phyloP scores from a whole-genome alignment of 2,113 vertebrate species.

The Ceratotherium simum region DNA sequence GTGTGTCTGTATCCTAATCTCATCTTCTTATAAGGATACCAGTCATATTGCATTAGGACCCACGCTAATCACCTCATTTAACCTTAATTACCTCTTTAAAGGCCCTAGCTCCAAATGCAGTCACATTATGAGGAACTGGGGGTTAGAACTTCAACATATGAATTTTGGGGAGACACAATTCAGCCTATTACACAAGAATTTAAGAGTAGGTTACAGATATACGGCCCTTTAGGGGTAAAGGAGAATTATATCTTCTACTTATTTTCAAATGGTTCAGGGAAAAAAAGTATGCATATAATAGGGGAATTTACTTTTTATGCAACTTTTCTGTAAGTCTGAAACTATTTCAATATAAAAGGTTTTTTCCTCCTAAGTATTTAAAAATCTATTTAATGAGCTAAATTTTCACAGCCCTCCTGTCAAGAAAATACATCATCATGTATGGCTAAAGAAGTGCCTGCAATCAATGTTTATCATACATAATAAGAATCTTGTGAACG shows the following conservation, averaged over 20 bases:
- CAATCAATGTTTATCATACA: neutral
- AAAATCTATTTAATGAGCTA: constrained; percentile 20
- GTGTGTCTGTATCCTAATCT: neutral
- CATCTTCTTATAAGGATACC: neutral
- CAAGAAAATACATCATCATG: neutral
- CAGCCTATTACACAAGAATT: neutral
- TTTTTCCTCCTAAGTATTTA: constrained; percentile 27
- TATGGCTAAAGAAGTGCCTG: neutral
- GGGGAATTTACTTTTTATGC: neutral
- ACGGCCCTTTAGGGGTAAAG: neutral
- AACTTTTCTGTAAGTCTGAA: constrained; percentile 25
- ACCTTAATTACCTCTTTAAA: neutral
- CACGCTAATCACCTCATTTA: neutral
- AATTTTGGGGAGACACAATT: neutral
- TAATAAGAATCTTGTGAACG: neutral
- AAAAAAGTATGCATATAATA: neutral
- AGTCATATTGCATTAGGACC: neutral
- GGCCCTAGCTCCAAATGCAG: neutral
- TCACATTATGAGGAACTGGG: neutral
- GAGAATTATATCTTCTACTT: neutral
- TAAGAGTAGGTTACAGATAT: neutral
- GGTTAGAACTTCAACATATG: neutral
- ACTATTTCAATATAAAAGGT: constrained; percentile 37
- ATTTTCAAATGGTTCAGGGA: constrained; percentile 53
- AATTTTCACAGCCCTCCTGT: neutral